A percentile compares a stretch with the other conserved stretches of the same genome.
phyloP scores from a whole-genome alignment of 92 coral and sea anemone species.

The Palythoa caribaeorum region DNA sequence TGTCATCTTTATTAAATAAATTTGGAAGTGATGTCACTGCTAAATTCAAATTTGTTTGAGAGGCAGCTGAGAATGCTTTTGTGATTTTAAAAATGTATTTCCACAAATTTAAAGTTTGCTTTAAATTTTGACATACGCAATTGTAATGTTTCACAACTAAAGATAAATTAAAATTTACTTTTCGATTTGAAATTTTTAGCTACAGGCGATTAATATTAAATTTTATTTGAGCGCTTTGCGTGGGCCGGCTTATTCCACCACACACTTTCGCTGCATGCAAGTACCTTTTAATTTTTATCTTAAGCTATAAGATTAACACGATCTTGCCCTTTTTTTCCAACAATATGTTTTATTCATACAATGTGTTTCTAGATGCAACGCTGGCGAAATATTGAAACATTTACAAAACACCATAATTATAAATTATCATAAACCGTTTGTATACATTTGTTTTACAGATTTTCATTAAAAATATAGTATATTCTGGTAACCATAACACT shows the following conservation, averaged over 20 bases:
- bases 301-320: neutral
- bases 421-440: neutral
- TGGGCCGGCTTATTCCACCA: no score
- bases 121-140: no score
- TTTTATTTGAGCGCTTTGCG: no score
- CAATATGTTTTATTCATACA: neutral
- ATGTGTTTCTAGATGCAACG: neutral
- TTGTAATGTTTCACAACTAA: no score
- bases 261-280: no score
- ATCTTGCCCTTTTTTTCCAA: neutral
- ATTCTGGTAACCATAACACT: neutral
- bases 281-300: neutral
- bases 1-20: neutral
- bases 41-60: neutral
- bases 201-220: no score
- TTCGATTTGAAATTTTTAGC: no score
- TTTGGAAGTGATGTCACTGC: neutral
- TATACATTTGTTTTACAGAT: constrained; percentile 2
- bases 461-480: constrained; percentile 15
- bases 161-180: no score
- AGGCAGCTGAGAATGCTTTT: neutral
- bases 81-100: neutral
- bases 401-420: constrained; percentile 9
- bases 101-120: neutral
- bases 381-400: constrained; percentile 13